Conservation (phyloP, 2,888 invertebrate genomes). For the Drosophila seclusa region DNA sequence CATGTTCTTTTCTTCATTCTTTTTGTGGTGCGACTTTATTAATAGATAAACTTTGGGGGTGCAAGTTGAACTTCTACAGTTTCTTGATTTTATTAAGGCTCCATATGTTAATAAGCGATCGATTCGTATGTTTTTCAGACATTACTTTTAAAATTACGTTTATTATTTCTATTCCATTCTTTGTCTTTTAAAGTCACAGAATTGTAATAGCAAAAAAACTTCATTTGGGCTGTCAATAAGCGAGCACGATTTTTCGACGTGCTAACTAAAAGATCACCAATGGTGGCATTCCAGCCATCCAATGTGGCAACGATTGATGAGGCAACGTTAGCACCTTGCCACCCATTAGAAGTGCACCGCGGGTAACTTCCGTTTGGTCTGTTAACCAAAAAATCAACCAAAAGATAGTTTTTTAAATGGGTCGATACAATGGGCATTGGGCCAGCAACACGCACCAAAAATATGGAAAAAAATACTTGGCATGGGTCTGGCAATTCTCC, state of each 20-base stretch:
- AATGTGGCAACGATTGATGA: conserved; percentile 22
- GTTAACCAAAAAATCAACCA: conserved; percentile 20
- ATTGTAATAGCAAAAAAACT: neutral
- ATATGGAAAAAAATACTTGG: conserved; percentile 53
- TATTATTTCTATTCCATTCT: neutral
- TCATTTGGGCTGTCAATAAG: conserved; percentile 18
- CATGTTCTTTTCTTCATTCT: conserved; percentile 31
- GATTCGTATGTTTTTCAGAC: neutral
- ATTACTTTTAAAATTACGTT: neutral
- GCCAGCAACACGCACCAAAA: conserved; percentile 30
- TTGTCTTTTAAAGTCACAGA: neutral
- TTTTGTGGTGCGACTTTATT: conserved; percentile 42
- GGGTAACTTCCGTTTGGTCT: conserved; percentile 60
- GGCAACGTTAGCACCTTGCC: conserved; percentile 56
- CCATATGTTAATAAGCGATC: conserved; percentile 1
- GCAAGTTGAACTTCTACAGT: conserved; percentile 13
- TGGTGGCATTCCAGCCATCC: conserved; percentile 11
- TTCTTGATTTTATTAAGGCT: conserved; percentile 15
- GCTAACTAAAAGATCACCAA: conserved; percentile 63
- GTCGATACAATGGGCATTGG: conserved; percentile 34
- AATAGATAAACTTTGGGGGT: conserved; percentile 53
- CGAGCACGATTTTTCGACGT: conserved; percentile 56
- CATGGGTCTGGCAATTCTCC: conserved; percentile 50
- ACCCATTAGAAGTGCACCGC: conserved; percentile 45
- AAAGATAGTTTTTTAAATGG: conserved; percentile 33